phyloP scores from a whole-genome alignment of 1,140 invertebrate genomes.

The Cotesia typhae region DNA sequence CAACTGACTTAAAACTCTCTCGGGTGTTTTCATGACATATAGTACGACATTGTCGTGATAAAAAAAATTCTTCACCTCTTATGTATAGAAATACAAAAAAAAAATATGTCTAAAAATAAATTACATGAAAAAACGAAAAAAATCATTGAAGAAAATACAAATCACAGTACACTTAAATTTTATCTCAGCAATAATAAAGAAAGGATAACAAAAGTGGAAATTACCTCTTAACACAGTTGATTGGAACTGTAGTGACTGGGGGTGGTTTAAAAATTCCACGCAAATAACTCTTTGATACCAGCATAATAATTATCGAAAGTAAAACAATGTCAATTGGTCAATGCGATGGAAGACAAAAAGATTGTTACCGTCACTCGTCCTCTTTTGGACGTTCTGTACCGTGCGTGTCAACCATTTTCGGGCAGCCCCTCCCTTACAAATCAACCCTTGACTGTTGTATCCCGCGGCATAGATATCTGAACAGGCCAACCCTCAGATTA shows the following conservation, averaged over 20 bases:
- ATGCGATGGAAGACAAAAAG: conserved; percentile 42
- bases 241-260: conserved; percentile 44
- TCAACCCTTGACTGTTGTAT: conserved; percentile 39
- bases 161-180: background rate
- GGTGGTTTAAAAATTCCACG: conserved; percentile 50
- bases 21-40: no score
- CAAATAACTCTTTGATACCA: conserved; percentile 46
- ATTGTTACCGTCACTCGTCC: conserved; percentile 49
- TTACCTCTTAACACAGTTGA: conserved; percentile 49
- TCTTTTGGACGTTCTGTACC: conserved; percentile 50
- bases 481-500: conserved; percentile 21
- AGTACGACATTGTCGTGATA: background rate
- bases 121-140: background rate
- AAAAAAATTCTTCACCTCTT: background rate
- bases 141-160: no score
- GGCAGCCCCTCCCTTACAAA: conserved; percentile 58
- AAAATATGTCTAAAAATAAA: background rate
- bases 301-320: conserved; percentile 56
- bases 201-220: background rate
- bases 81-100: no score
- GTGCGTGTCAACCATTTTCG: conserved; percentile 57
- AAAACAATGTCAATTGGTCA: conserved; percentile 42
- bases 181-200: background rate
- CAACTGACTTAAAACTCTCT: no score
- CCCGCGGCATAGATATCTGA: conserved; percentile 37